These are phyloP conservation scores for Drosophila anceps DNA, from an alignment of 2,888 invertebrate genomes.

Conservation along the genomic window DNA sequence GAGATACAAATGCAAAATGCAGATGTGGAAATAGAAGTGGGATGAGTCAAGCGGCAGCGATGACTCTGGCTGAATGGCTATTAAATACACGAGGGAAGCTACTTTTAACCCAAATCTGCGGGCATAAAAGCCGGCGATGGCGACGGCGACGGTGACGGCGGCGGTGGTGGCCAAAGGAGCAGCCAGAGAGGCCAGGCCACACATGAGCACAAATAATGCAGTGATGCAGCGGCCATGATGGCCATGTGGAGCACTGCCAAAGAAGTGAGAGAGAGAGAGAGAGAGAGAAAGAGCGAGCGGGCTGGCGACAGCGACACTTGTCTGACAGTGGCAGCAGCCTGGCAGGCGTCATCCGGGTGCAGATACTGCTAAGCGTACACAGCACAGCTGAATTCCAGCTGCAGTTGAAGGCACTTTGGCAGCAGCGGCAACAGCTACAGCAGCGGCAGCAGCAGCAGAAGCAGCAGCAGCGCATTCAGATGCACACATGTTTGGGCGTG, in stretches of 20 bases:
- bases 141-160: neutral
- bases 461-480: conserved; percentile 39
- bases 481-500: conserved; percentile 64
- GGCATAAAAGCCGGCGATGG: conserved; percentile 68
- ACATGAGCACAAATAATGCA: conserved; percentile 76
- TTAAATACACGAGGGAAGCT: conserved; percentile 79
- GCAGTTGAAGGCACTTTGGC: conserved; percentile 72
- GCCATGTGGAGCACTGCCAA: conserved; percentile 75
- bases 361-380: conserved; percentile 54
- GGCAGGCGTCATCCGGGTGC: conserved; percentile 67
- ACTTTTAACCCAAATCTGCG: conserved; percentile 80
- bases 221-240: conserved; percentile 45
- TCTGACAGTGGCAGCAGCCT: conserved; percentile 65
- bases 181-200: conserved; percentile 50
- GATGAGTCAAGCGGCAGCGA: conserved; percentile 14
- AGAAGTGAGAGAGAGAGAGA: conserved; percentile 34
- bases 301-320: conserved; percentile 50
- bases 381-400: conserved; percentile 24
- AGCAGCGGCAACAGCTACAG: conserved; percentile 49
- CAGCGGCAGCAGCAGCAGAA: conserved; percentile 41
- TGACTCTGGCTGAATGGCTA: conserved; percentile 63
- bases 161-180: conserved; percentile 27
- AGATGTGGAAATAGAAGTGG: conserved; percentile 12
- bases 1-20: conserved; percentile 27
- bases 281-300: neutral